These are phyloP conservation scores for Polietes domitor DNA, from an alignment of 2,888 invertebrate genomes.

Conservation along the genomic window DNA sequence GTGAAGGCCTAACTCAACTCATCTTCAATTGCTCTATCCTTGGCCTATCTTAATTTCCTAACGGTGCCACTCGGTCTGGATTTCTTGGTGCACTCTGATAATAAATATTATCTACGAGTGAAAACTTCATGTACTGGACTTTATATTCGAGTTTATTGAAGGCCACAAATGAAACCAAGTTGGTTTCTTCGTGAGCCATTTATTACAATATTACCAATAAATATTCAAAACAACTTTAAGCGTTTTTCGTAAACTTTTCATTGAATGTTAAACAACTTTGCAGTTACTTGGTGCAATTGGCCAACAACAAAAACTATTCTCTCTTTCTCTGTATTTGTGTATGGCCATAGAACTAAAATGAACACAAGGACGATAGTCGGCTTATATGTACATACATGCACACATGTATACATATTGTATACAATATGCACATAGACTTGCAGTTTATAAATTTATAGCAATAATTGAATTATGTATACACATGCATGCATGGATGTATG, in stretches of 20 bases:
- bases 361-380: background rate
- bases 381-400: background rate
- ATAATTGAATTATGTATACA: constrained; percentile 14
- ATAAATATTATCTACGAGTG: too few relatives aligned
- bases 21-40: too few relatives aligned
- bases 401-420: background rate
- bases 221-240: constrained; percentile 32
- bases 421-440: background rate
- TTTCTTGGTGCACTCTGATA: too few relatives aligned
- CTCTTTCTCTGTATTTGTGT: background rate
- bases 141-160: too few relatives aligned
- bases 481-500: background rate
- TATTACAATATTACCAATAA: constrained; percentile 32
- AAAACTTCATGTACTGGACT: too few relatives aligned
- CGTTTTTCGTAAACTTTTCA: background rate
- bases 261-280: background rate
- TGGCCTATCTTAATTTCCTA: too few relatives aligned
- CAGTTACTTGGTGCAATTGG: background rate
- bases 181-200: background rate
- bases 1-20: too few relatives aligned
- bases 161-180: too few relatives aligned
- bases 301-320: background rate
- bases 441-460: background rate
- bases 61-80: too few relatives aligned
- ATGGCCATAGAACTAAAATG: background rate